Evolutionary conservation across 2,888 invertebrate species (phyloP).

Genomic region (Drosophila peninsularis): DNA sequence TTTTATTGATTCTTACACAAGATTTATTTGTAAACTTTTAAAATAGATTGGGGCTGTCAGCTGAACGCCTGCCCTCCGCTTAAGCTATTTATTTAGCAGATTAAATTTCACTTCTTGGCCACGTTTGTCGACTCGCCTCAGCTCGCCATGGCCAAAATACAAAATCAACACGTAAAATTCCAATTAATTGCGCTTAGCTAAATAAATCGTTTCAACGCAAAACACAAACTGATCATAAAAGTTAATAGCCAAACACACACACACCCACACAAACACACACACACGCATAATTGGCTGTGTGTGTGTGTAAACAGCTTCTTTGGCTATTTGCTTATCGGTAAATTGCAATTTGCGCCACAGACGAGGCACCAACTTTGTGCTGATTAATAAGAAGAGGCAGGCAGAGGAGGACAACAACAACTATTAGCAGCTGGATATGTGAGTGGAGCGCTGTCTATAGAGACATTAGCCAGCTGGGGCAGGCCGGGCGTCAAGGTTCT

Average conservation of each 20-base stretch:
- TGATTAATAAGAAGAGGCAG: constrained; percentile 73
- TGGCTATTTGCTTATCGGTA: constrained; percentile 79
- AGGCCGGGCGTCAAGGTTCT: constrained; percentile 35
- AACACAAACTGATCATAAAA: constrained; percentile 81
- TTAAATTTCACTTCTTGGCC: constrained; percentile 8
- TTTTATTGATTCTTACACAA: neutral
- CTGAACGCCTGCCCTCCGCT: neutral
- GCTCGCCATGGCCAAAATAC: constrained; percentile 23
- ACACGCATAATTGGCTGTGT: constrained; percentile 57
- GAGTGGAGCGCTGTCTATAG: constrained; percentile 41
- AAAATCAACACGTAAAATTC: constrained; percentile 82
- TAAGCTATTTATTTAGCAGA: constrained; percentile 1
- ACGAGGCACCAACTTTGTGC: constrained; percentile 58
- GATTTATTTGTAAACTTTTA: constrained; percentile 10
- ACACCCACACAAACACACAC: constrained; percentile 5
- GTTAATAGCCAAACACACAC: constrained; percentile 68
- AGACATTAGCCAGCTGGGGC: constrained; percentile 71
- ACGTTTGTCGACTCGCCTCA: constrained; percentile 12
- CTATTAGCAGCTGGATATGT: constrained; percentile 25
- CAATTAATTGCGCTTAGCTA: constrained; percentile 80
- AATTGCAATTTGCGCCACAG: constrained; percentile 70
- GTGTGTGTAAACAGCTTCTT: constrained; percentile 72
- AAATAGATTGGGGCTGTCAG: constrained; percentile 8
- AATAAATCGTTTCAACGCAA: constrained; percentile 81
- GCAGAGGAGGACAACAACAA: constrained; percentile 6